Evolutionary conservation across 2,888 invertebrate genomes (phyloP).

Genomic region (Folsomia manolachei): DNA sequence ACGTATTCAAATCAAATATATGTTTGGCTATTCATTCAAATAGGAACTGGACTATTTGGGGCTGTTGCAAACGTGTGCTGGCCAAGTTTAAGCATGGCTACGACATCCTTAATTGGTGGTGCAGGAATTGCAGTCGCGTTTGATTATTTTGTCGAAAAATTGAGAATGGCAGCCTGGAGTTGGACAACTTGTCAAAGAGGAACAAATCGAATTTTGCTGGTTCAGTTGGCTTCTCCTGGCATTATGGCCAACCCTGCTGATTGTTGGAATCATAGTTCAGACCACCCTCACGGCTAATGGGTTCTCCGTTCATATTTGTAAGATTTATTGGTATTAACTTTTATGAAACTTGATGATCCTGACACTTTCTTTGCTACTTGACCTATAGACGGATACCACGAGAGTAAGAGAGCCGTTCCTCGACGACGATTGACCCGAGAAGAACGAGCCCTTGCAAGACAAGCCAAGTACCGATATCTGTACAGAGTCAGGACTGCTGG

Average conservation of each 20-base stretch:
- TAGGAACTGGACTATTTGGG: conserved; percentile 45
- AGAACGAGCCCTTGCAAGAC: conserved; percentile 72
- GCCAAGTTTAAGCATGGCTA: conserved; percentile 64
- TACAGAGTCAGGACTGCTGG: conserved; percentile 75
- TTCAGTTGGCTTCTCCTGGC: conserved; percentile 69
- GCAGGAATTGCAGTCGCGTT: conserved; percentile 68
- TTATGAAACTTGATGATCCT: background rate
- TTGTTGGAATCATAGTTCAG: conserved; percentile 68
- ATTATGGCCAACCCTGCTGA: conserved; percentile 69
- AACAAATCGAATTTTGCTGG: conserved; percentile 44
- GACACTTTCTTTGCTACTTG: background rate
- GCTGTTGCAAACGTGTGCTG: conserved; percentile 49
- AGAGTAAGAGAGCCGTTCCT: conserved; percentile 53
- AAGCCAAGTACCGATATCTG: conserved; percentile 77
- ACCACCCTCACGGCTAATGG: conserved; percentile 68
- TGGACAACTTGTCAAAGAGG: conserved; percentile 60
- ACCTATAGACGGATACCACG: conserved; percentile 2
- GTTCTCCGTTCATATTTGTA: conserved; percentile 64
- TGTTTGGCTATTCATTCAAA: background rate
- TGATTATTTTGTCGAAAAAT: conserved; percentile 72
- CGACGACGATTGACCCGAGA: conserved; percentile 64
- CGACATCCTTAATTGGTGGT: conserved; percentile 73
- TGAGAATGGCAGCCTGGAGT: conserved; percentile 68
- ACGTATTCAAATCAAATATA: too few relatives aligned
- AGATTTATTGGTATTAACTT: conserved; percentile 49